Conservation (phyloP, 2,797 vertebrate genomes). For the Ctenopoma multispine region DNA sequence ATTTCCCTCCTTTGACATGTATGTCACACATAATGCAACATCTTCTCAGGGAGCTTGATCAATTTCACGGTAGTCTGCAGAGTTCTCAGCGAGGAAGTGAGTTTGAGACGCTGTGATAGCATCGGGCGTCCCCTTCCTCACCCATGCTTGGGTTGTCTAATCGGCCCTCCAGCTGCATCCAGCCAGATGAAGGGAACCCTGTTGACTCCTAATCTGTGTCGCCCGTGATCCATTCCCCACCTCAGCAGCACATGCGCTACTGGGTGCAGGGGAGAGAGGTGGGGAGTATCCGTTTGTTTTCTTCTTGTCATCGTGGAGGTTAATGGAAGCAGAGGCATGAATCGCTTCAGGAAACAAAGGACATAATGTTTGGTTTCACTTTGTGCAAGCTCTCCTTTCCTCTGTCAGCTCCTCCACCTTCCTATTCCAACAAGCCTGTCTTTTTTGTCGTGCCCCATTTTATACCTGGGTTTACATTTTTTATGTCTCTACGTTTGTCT, state of each 20-base stretch:
- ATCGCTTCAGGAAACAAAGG: constrained; percentile 73
- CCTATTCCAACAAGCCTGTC: constrained; percentile 6
- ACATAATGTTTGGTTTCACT: constrained; percentile 72
- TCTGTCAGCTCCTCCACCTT: constrained; percentile 51
- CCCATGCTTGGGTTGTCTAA: constrained; percentile 71
- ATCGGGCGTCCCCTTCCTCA: constrained; percentile 63
- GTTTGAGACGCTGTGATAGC: constrained; percentile 70
- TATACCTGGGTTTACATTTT: constrained; percentile 36
- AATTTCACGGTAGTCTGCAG: constrained; percentile 73
- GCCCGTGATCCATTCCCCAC: constrained; percentile 73
- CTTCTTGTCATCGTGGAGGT: constrained; percentile 71
- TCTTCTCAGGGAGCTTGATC: constrained; percentile 69
- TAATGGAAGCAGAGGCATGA: constrained; percentile 75
- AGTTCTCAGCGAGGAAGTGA: constrained; percentile 67
- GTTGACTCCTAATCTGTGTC: constrained; percentile 78
- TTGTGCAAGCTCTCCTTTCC: constrained; percentile 51
- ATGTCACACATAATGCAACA: constrained; percentile 57
- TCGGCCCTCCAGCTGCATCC: constrained; percentile 75
- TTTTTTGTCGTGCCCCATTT: constrained; percentile 36
- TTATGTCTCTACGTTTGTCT: constrained; percentile 22
- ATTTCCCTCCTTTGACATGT: constrained; percentile 53
- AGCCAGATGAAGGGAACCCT: constrained; percentile 75
- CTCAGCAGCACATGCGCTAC: constrained; percentile 55
- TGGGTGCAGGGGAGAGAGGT: constrained; percentile 44
- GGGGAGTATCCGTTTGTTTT: constrained; percentile 70